Base-by-base conservation (phyloP, 2,888 invertebrate species). In the Eustalomyia histrio region DNA sequence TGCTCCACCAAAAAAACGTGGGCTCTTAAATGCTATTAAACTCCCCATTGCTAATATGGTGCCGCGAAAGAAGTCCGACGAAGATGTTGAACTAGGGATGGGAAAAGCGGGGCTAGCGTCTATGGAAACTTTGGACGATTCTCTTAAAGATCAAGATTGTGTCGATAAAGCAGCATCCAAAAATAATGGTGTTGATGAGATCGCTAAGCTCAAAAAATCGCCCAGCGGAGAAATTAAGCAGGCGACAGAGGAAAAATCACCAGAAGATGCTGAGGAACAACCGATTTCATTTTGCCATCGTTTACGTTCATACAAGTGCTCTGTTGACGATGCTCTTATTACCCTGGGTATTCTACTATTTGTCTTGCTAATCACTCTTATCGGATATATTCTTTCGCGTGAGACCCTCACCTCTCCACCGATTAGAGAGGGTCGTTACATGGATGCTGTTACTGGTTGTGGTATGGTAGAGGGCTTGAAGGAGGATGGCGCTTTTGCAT, bases 71-170 rank as follows among this genome's bases (percentile, higher is more conserved):
- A 91, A 90, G 84, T 89, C 90, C 72, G 89, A 91, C 85, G 92
- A 90, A 55, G 93, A 93, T 87, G 88, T 92, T 35, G 92, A 93
- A 75, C 90, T 92, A 61, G 92, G 92, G 74, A 87, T 92, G 69
- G 92, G 92, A 78, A 93, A 93, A 84, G 95, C 95, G 7, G 94
- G 95, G 18, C 91, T 96, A 65, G 96, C 96, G 1, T 96, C 96
- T 7, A 94, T 95, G 93, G 96, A 96, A 89, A 96, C 96, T 0
- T 91, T 96, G 57, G 96, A 95, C 87, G 96, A 96, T 85, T 94
- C 94, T 84, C 90, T 92, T 17, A 92, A 93, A 71, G 93, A 93
- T 84, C 92, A 93, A 16, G 94, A 94, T 72, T 93, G 93, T 79
- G 91, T 91, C 2, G 91, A 91, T 80, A 87, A 88, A 74, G 89